phyloP scores from a whole-genome alignment of 2,113 vertebrate genomes.

The Erythrocebus patas region DNA sequence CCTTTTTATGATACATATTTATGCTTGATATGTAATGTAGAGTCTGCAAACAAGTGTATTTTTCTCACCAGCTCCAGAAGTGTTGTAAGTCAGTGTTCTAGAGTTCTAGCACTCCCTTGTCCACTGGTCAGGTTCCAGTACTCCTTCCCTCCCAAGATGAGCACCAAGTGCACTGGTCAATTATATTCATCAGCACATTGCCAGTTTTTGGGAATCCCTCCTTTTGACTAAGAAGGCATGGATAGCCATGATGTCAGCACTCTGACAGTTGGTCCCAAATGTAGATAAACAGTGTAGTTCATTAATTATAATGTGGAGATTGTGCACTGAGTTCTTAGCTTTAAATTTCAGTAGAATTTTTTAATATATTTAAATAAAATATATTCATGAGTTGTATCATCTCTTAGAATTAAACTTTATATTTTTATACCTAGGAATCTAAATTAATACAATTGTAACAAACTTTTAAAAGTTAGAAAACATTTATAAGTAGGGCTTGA shows the following conservation, averaged over 20 bases:
- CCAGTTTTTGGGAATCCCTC: background rate
- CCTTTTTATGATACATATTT: background rate
- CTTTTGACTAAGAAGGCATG: background rate
- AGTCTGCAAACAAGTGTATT: background rate
- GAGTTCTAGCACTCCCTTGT: background rate
- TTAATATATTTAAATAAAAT: constrained; percentile 19
- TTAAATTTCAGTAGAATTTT: background rate
- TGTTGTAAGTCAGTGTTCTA: background rate
- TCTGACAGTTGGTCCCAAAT: background rate
- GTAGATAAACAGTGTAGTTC: background rate
- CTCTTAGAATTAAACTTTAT: background rate
- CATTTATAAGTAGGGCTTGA: background rate
- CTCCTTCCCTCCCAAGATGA: background rate
- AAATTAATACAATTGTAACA: background rate
- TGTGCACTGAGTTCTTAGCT: background rate
- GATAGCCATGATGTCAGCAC: background rate
- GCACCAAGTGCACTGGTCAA: background rate
- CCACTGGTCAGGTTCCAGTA: background rate
- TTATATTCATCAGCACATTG: background rate
- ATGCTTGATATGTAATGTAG: background rate
- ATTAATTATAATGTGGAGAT: background rate
- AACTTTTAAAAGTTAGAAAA: background rate
- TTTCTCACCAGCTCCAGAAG: background rate
- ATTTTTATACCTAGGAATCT: background rate
- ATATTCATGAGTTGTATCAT: background rate